Percentiles rank a stretch among this genome's conserved stretches.
These are phyloP conservation scores for Diphyllodes magnificus DNA, from an alignment of 2,113 vertebrate species.

Conservation along the genomic window DNA sequence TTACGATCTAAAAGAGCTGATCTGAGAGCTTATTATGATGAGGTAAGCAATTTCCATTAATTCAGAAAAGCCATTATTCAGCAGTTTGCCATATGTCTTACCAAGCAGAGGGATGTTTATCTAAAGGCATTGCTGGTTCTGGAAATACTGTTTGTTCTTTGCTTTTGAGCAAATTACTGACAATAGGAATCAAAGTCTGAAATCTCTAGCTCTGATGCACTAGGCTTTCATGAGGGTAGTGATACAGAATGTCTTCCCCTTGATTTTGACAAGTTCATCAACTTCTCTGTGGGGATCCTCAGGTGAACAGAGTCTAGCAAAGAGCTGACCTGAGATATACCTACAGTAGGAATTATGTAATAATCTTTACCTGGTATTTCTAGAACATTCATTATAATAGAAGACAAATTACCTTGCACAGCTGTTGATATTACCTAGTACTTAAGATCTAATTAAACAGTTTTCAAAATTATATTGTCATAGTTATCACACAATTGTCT, in stretches of 20 bases:
- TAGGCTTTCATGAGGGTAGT: background rate
- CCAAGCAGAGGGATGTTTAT: background rate
- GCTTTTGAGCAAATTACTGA: background rate
- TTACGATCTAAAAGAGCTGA: slow-evolving; percentile 91
- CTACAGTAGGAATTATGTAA: background rate
- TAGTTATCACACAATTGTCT: background rate
- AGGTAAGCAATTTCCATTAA: slow-evolving; percentile 77
- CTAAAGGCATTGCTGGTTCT: background rate
- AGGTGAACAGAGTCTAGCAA: background rate
- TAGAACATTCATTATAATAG: background rate
- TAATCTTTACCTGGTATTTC: background rate
- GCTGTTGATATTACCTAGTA: background rate
- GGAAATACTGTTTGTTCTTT: background rate
- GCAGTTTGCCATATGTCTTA: background rate
- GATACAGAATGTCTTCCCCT: background rate
- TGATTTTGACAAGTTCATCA: background rate
- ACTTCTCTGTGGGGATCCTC: background rate
- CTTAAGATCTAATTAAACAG: background rate
- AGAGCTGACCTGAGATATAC: background rate
- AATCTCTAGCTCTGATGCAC: background rate
- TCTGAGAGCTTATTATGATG: slow-evolving; percentile 95
- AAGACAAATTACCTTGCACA: background rate
- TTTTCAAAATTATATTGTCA: background rate
- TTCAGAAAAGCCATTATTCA: background rate
- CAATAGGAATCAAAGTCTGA: background rate